phyloP scores from a whole-genome alignment of 2,888 invertebrate species.

The Thelaira solivaga region DNA sequence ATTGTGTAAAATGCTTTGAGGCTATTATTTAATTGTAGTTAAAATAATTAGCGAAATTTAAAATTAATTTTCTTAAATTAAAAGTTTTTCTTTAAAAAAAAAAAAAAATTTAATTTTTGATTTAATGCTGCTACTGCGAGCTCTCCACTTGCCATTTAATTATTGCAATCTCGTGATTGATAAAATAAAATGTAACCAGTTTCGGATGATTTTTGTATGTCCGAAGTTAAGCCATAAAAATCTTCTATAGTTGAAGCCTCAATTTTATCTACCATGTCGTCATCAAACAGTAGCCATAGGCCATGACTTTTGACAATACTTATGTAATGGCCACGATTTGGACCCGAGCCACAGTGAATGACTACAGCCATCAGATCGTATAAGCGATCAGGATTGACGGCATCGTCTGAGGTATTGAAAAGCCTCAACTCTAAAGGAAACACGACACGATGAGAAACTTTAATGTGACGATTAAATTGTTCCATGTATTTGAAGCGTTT shows the following conservation, averaged over 20 bases:
- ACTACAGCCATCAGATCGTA: conserved; percentile 99
- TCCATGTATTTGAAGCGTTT: conserved; percentile 98
- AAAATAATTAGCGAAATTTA: no score
- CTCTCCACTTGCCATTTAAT: conserved; percentile 63
- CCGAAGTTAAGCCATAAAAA: conserved; percentile 99
- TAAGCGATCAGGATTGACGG: conserved; percentile 97
- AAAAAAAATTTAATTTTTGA: no score
- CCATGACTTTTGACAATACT: conserved; percentile 99
- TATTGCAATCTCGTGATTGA: conserved; percentile 90
- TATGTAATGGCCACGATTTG: conserved; percentile 99
- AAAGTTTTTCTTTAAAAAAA: no score
- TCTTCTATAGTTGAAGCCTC: conserved; percentile 99
- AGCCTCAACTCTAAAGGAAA: conserved; percentile 98
- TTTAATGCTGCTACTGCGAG: neutral
- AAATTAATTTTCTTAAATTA: no score
- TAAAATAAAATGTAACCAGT: conserved; percentile 99
- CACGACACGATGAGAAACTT: conserved; percentile 98
- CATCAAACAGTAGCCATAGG: conserved; percentile 99
- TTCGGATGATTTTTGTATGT: conserved; percentile 99
- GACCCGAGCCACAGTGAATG: conserved; percentile 99
- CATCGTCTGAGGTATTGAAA: conserved; percentile 99
- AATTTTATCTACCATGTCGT: conserved; percentile 99
- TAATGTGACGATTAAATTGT: conserved; percentile 98
- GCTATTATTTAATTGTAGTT: conserved; percentile 1
- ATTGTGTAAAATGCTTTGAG: neutral